Evolutionary conservation across 2,797 vertebrate species (phyloP).

Genomic region (Xiphophorus birchmanni): DNA sequence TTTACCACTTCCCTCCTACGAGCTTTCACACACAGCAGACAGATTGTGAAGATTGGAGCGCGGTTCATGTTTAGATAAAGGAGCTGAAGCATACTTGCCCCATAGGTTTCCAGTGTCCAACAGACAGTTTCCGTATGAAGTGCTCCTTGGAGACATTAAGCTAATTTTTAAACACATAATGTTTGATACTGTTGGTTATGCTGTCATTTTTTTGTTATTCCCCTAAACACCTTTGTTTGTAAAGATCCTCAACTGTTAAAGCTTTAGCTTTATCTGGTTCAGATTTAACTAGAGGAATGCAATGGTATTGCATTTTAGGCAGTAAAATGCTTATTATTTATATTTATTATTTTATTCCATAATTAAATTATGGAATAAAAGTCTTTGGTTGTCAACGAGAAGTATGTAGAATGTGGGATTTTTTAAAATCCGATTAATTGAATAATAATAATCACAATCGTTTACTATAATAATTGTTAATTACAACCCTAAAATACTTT

Average conservation of each 20-base stretch:
- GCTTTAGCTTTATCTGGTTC: no score
- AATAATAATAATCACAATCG: no score
- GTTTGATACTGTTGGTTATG: not conserved
- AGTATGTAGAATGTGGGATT: no score
- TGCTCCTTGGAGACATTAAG: slow-evolving; percentile 15
- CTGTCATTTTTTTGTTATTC: not conserved
- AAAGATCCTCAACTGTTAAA: no score
- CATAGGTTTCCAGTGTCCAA: slow-evolving; percentile 47
- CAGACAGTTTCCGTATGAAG: slow-evolving; percentile 9
- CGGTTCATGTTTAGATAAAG: slow-evolving; percentile 73
- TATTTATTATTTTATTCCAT: no score
- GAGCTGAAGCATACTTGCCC: slow-evolving; percentile 60
- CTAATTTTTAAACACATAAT: not conserved
- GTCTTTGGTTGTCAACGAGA: no score
- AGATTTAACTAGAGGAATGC: no score
- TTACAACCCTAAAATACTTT: not conserved
- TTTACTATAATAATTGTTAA: no score
- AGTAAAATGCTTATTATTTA: no score
- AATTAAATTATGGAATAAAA: no score
- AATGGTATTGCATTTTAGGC: no score
- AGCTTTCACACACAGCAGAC: slow-evolving; percentile 59
- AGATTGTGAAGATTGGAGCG: slow-evolving; percentile 64
- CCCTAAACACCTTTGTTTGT: not conserved
- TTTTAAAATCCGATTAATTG: no score
- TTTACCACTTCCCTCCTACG: slow-evolving; percentile 53